Percentiles rank a stretch among this genome's conserved stretches.
Conservation (phyloP, 2,113 vertebrate genomes). For the Cettia cetti region DNA sequence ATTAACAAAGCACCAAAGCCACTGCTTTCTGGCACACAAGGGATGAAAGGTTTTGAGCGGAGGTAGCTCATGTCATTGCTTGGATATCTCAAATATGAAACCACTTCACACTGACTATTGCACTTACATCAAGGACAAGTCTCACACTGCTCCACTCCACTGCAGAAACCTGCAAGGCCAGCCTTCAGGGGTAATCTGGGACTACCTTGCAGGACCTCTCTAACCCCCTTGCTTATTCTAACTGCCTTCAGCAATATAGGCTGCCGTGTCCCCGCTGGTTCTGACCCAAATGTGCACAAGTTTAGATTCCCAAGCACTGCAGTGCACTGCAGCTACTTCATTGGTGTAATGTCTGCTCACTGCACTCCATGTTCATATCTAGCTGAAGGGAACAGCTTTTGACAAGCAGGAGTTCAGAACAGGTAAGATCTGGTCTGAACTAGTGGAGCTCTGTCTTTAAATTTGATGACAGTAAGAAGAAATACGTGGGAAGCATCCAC, state of each 20-base stretch:
- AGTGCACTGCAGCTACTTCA: not conserved
- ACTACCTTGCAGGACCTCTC: not conserved
- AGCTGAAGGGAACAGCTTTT: not conserved
- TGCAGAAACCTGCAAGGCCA: not conserved
- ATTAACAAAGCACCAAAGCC: not conserved
- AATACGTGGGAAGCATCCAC: slow-evolving; percentile 31
- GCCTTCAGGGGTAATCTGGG: not conserved
- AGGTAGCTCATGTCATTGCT: not conserved
- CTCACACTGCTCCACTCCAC: not conserved
- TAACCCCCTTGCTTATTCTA: not conserved
- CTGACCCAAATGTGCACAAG: not conserved
- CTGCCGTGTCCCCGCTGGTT: not conserved
- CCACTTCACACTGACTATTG: not conserved
- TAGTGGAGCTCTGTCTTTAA: not conserved
- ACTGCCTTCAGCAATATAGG: not conserved
- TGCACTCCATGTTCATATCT: not conserved
- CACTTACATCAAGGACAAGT: not conserved
- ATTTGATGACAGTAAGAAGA: not conserved
- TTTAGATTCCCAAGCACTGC: not conserved
- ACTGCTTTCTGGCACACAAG: not conserved
- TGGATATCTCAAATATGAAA: not conserved
- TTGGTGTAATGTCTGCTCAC: not conserved
- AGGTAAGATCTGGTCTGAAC: not conserved
- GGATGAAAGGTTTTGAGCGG: not conserved
- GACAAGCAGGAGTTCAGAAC: not conserved